Evolutionary conservation across 2,797 vertebrate species (phyloP), one percentile per base, ranked within the genome.

Genomic region (Spondyliosoma cantharus): DNA sequence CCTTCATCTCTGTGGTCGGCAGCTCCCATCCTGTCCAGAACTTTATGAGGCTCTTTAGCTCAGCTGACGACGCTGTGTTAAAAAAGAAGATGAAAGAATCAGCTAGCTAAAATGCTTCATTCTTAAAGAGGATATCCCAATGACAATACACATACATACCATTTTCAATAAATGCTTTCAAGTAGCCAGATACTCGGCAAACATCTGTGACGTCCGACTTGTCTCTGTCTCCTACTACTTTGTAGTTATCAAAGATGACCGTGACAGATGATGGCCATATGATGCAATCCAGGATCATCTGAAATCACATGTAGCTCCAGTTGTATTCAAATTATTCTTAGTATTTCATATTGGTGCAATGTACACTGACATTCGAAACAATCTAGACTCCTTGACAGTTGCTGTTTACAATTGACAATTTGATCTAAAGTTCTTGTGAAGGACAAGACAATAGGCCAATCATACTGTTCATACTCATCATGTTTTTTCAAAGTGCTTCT

Each of bases 21-120:
- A 87, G 49, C 80, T 91, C 88, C 87, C 89, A 88, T n/a, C 86
- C 88, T 2, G 59, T 84, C 83, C 85, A 90, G 69, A 89, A 90
- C 78, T 85, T 88, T 29, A 86, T 15, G 57, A 90, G 87, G 46
- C 70, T 81, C 78, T 88, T 90, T 8, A 90, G 74, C 60, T 88
- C 83, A 48, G 74, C 80, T 2, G 84, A 59, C 48, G 86, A 71
- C 0, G 56, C 88, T 91, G 85, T 49, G n/a, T 64, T 42, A 67
- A 77, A 20, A 24, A 7, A 32, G 29, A 45, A n/a, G 13, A 57
- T 63, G 53, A 14, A 59, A 5, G 22, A 48, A 50, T 58, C 17
- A 29, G 8, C 16, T 25, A 25, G 37, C 9, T 16, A 57, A 43
- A 52, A 0, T 2, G 32, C 14, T 14, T 48, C 12, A 68, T 48